A percentile compares a stretch with the other conserved stretches of the same genome.
Evolutionary conservation across 2,113 vertebrate species (phyloP).

Genomic region (Brienomyrus longianalis): DNA sequence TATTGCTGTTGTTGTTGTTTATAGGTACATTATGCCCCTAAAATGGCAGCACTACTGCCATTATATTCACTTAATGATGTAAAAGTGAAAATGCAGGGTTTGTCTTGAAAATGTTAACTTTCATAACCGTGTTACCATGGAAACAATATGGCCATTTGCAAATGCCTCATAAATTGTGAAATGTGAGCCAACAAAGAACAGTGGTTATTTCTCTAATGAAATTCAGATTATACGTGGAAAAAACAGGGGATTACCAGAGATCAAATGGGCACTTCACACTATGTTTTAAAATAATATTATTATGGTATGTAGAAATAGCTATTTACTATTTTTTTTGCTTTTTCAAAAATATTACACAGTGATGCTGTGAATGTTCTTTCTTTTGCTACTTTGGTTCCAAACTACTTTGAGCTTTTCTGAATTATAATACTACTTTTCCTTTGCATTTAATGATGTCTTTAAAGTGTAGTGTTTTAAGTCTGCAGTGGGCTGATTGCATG

Average conservation of each 20-base stretch:
- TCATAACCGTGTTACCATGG: constrained; percentile 57
- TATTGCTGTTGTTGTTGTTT: not conserved
- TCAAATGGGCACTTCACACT: not conserved
- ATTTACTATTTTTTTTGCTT: not conserved
- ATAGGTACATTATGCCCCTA: not conserved
- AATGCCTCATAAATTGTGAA: constrained; percentile 36
- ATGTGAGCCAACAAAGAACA: constrained; percentile 27
- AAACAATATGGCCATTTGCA: constrained; percentile 41
- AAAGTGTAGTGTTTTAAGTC: not conserved
- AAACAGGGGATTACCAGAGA: not conserved
- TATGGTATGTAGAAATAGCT: not conserved
- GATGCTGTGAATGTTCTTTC: not conserved
- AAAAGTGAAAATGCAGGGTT: constrained; percentile 19
- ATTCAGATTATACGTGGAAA: constrained; percentile 28
- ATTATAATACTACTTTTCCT: not conserved
- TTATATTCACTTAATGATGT: constrained; percentile 23
- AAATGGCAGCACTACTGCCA: not conserved
- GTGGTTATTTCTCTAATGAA: constrained; percentile 36
- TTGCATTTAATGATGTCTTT: not conserved
- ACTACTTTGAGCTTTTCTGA: not conserved
- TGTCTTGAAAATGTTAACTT: constrained; percentile 45
- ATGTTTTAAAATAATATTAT: constrained; percentile 3
- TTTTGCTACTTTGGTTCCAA: not conserved
- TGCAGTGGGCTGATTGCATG: not conserved
- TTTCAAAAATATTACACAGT: not conserved